Evolutionary conservation across 2,113 vertebrate species (phyloP), one percentile per base, ranked within the genome.

Genomic region (Ophthalmolycus amberensis): DNA sequence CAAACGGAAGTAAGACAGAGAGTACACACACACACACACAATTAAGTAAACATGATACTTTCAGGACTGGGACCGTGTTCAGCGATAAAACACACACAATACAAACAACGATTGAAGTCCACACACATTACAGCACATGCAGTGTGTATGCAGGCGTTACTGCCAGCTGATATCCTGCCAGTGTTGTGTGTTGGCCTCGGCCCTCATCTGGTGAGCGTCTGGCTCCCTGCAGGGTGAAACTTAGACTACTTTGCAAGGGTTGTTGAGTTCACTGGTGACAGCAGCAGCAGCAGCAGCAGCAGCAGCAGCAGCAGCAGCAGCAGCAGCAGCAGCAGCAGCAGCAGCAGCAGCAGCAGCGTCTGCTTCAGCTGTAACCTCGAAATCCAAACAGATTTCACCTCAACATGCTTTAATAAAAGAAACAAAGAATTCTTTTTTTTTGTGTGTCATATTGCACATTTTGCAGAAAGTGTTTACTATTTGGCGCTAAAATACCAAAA

Each of bases 151-250:
- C 54, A 63, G 50, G 50, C 0, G 4, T 71, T 29, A 38, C 22
- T 71, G 48, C 73, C 86, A 85, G 79, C 62, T 77, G 72, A 70
- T 83, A 14, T 76, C n/a, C 44, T 70, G 27, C 71, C 52, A 37
- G 59, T 40, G 69, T 63, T 60, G 60, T 34, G 34, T 34, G 76
- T 71, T 54, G 54, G 71, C 70, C 58, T 77, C 46, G 27, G 71
- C 59, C 74, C 72, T 34, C 79, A 71, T 87, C 80, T 85, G 40
- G 25, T 79, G 80, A 68, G 71, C 3, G 22, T 16, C 62, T n/a
- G n/a, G 25, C 56, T 46, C 25, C 22, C 58, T 67, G 62, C 63
- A 56, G 62, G 1, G 6, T 56, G 38, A 27, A 54, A 77, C 34
- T 40, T 16, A 77, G 78, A 70, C 69, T 34, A 58, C 22, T 16